Base-by-base conservation (phyloP, 2,113 vertebrate species). In the Chloroceryle aenea region DNA sequence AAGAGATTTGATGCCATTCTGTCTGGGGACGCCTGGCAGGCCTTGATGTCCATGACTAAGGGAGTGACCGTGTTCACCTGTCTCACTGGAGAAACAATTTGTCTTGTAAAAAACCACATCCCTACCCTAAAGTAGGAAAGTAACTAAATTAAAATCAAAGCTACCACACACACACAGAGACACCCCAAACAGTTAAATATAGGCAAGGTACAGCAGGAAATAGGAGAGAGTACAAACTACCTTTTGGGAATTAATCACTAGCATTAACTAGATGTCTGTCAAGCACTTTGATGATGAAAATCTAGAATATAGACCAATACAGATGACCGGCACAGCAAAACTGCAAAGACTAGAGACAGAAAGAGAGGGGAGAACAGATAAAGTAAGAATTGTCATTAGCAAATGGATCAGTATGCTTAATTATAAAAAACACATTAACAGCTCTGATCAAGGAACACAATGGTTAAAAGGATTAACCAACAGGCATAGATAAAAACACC, bases 221-320 rank as follows among this genome's bases (percentile, higher is more conserved):
- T 29, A 93, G 82, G 90, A 95, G 75, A 91, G 75, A 95, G 83
- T 93, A 87, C 52, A 81, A 56, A 84, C 93, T 96, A 96, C 93
- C 92, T 97, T 90, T 85, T 78, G 66, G 76, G 68, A 87, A 96
- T 92, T 93, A 95, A 95, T 90, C 85, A 89, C 90, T 97, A 93
- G 80, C 40, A 80, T 94, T 92, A 97, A 96, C 83, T 96, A 96
- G 93, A 90, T 95, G 93, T 93, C 90, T 95, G 85, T 42, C 86
- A 96, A 96, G 92, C 58, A 94, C 73, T 95, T 86, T 94, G 83
- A 90, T 0, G 83, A 85, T 55, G 83, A 83, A 94, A 96, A 92
- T 92, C 93, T 95, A 95, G 80, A 92, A 90, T 92, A 93, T 29
- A 95, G 80, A 93, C 64, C 90, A 90, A 95, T 53, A 89, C 43